These are phyloP conservation scores for Harpalus rufipes DNA, from an alignment of 2,888 invertebrate genomes.

Conservation along the genomic window DNA sequence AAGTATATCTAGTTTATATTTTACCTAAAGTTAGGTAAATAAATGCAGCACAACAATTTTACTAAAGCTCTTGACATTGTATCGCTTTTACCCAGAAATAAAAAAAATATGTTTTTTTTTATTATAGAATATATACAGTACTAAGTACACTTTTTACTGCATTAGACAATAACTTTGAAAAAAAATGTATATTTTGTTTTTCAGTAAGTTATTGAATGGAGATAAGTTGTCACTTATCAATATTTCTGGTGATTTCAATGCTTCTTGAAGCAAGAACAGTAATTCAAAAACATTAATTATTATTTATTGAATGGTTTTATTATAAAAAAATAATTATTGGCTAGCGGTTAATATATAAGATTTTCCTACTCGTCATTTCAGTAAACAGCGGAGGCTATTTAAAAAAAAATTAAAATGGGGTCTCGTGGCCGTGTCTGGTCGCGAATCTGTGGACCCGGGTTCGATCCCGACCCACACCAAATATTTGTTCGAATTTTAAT, in stretches of 20 bases:
- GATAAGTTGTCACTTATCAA: not conserved
- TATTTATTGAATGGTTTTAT: not conserved
- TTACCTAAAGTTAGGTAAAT: constrained; percentile 5
- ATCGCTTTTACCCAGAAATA: not conserved
- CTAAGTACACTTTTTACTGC: not conserved
- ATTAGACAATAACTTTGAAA: not conserved
- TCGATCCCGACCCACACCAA: too few relatives aligned
- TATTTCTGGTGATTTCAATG: constrained; percentile 8
- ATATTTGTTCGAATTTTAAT: too few relatives aligned
- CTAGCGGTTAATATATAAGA: too few relatives aligned
- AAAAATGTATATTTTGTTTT: not conserved
- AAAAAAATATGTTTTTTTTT: not conserved
- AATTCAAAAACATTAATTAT: not conserved
- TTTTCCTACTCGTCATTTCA: too few relatives aligned
- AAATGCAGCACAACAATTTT: not conserved
- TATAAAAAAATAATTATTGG: too few relatives aligned
- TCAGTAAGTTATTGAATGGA: not conserved
- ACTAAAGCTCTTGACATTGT: not conserved
- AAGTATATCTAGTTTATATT: not conserved
- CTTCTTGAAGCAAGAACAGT: not conserved
- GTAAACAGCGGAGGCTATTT: too few relatives aligned
- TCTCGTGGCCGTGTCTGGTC: too few relatives aligned
- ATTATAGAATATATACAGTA: not conserved
- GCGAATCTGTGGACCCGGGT: too few relatives aligned
- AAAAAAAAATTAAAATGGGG: too few relatives aligned